Base-by-base conservation (phyloP, 1,140 invertebrate species). In the Halesus radiatus region DNA sequence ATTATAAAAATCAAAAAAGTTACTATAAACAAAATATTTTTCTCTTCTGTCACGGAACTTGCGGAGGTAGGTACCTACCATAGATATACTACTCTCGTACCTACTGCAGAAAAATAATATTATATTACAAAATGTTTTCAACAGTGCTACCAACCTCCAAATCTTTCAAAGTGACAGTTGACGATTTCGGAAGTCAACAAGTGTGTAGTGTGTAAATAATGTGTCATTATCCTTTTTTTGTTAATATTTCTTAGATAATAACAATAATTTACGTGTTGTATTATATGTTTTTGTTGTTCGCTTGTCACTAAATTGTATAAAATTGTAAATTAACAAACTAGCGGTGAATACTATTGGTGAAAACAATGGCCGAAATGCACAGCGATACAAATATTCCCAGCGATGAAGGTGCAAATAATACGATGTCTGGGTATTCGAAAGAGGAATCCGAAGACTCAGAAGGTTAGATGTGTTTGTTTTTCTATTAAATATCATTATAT, bases 101-200 rank as follows among this genome's bases (percentile, higher is more conserved):
- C 37, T 45, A 45, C 37, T 10, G 5, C 37, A 5, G 8, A 45
- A 45, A 45, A 45, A 37, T 8, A 37, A 37, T 37, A 37, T 37
- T 29, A 29, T 29, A 29, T 29, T 37, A 4, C 32, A 37, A 13
- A 60, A 26, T 26, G 22, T 16, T 60, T 3, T 32, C 8, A 16
- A 37, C 73, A 75, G 3, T 1, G 22, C 53, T 56, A 26, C 50
- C 50, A 56, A 56, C 50, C 26, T 18, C 54, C n/a, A 13, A 76
- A 62, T 20, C 68, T 50, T 76, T 76, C 75, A 76, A 76, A 76
- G 18, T 76, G 75, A 76, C 75, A 76, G 75, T 76, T 66, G 54
- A 60, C 75, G 32, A 20, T 76, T 13, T 64, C 68, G 68, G 68
- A 60, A 64, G 56, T 76, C 75, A 76, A 76, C 75, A 76, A 76